Evolutionary conservation across 2,113 vertebrate species (phyloP), one percentile per base, ranked within the genome.

Genomic region (Stegostoma tigrinum): DNA sequence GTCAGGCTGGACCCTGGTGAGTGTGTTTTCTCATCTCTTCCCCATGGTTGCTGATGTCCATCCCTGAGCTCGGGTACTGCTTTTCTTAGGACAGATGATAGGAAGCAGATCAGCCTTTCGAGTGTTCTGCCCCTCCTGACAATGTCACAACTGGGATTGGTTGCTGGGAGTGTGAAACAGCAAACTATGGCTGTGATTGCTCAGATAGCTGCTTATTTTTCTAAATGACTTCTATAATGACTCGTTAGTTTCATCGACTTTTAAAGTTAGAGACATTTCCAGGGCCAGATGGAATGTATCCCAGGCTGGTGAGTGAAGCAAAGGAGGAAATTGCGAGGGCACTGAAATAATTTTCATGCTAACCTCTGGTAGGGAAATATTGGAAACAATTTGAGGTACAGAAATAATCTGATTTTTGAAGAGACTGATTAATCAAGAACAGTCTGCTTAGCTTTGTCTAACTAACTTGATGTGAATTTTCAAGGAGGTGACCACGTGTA

Each of bases 1-100:
- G 87, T 98, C 68, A 98, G 97, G 80, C 96, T 99, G 97, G 99
- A 99, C 96, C 98, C 99, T 97, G 99, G 99, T 99, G 96, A 95
- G 96, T 96, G 38, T 42, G 38, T 83, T 42, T 83, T 42, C 45
- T 1, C 80, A 3, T 5, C 15, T 83, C n/a, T 19, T 83, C 80
- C 80, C 19, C 6, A 42, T n/a, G n/a, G 15, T 17, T 6, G 38
- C 19, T 83, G 78, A 83, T 38, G 15, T 83, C 34, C n/a, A 45
- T 83, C 80, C 38, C 80, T 83, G 38, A 83, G 1, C 80, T 6
- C 38, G 23, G 80, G 23, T 5, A 0, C 19, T 23, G n/a, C 38
- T 45, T 17, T 45, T 83, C 80, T 23, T n/a, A 42, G 80, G 3
- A 42, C n/a, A 42, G 80, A 19, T n/a, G 45, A 38, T 21, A 45